Evolutionary conservation across 2,888 invertebrate species (phyloP).

Genomic region (Microctonus hyperodae): DNA sequence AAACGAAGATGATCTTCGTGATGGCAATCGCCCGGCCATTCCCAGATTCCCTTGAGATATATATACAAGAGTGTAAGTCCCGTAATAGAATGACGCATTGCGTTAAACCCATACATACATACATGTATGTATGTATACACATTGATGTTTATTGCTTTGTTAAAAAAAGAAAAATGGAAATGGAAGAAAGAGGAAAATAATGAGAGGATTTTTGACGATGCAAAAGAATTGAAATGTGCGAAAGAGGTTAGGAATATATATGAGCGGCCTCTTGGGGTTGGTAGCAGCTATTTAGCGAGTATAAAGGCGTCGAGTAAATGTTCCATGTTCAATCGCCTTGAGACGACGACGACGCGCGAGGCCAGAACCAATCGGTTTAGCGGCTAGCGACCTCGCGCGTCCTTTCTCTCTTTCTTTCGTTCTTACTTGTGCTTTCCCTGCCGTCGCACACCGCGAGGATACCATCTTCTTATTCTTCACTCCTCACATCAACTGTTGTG

Average conservation of each 20-base stretch:
- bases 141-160: not conserved
- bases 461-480: not conserved
- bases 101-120: not conserved
- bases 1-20: constrained; percentile 22
- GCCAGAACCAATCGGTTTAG: constrained; percentile 44
- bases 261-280: constrained; percentile 15
- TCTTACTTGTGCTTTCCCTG: constrained; percentile 1
- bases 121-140: no score
- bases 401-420: constrained; percentile 19
- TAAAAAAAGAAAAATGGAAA: not conserved
- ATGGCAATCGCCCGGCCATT: constrained; percentile 23
- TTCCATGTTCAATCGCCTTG: constrained; percentile 35
- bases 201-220: not conserved
- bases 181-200: not conserved
- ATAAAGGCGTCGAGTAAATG: constrained; percentile 28
- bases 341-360: constrained; percentile 35
- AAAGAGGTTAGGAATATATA: constrained; percentile 2
- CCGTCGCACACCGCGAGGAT: not conserved
- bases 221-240: constrained; percentile 9
- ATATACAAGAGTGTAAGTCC: constrained; percentile 2
- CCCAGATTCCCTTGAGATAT: constrained; percentile 16
- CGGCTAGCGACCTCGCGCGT: constrained; percentile 42
- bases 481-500: no score
- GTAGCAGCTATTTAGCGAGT: constrained; percentile 30
- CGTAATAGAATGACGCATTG: not conserved